Conservation (phyloP, 2,888 invertebrate species). For the Calliphora vomitoria region DNA sequence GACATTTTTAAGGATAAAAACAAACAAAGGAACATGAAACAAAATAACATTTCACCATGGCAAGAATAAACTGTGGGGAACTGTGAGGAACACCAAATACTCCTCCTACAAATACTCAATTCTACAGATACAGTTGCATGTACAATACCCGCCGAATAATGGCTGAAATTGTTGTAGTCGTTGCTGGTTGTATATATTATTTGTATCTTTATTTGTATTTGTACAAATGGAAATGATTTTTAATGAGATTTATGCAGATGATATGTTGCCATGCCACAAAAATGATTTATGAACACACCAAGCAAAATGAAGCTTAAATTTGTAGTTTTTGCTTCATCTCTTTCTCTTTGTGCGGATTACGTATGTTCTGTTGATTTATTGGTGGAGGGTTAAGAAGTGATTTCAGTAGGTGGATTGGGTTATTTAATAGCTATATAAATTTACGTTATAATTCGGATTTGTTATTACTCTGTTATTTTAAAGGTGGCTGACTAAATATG, state of each 20-base stretch:
- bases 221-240: constrained; percentile 73
- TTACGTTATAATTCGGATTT: too few relatives aligned
- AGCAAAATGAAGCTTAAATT: constrained; percentile 57
- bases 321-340: constrained; percentile 72
- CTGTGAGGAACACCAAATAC: background rate
- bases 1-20: background rate
- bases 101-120: background rate
- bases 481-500: too few relatives aligned
- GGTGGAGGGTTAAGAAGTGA: background rate
- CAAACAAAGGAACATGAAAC: too few relatives aligned
- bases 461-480: too few relatives aligned
- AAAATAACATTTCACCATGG: background rate
- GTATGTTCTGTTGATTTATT: constrained; percentile 36
- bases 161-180: background rate
- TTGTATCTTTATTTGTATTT: constrained; percentile 32
- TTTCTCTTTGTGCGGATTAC: constrained; percentile 27
- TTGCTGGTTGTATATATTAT: constrained; percentile 10
- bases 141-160: background rate
- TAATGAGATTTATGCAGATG: constrained; percentile 82
- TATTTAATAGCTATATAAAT: too few relatives aligned
- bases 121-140: background rate
- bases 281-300: constrained; percentile 79
- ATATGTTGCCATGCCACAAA: constrained; percentile 77
- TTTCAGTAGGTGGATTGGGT: background rate
- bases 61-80: background rate